Evolutionary conservation across 2,797 vertebrate species (phyloP).

Genomic region (Tragopan temminckii): DNA sequence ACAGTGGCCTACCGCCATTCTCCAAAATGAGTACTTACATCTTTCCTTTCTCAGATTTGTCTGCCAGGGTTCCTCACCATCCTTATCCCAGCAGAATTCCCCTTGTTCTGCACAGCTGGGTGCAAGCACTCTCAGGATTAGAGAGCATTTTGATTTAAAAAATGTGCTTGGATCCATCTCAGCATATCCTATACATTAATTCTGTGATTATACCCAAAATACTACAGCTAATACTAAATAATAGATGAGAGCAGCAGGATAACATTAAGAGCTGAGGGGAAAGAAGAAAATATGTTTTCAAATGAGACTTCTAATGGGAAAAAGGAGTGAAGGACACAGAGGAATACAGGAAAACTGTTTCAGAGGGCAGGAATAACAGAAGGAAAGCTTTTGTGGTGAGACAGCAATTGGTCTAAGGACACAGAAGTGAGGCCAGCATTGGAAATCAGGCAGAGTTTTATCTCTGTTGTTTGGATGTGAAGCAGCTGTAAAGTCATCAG

Average conservation of each 20-base stretch:
- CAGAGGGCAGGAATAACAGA: neutral
- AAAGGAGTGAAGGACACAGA: neutral
- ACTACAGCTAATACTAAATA: conserved; percentile 2
- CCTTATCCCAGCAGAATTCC: neutral
- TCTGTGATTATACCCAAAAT: neutral
- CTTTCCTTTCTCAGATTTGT: neutral
- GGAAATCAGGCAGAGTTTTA: neutral
- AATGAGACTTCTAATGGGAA: neutral
- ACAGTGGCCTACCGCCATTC: neutral
- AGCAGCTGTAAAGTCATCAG: neutral
- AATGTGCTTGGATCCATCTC: neutral
- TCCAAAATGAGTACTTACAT: neutral
- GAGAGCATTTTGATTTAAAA: neutral
- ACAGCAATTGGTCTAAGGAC: neutral
- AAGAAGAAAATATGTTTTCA: neutral
- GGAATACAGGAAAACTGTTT: neutral
- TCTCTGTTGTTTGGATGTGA: neutral
- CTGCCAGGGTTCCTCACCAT: neutral
- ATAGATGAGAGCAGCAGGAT: neutral
- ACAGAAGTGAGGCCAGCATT: neutral
- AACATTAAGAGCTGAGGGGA: neutral
- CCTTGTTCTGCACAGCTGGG: neutral
- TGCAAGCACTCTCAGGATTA: neutral
- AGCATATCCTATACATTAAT: neutral
- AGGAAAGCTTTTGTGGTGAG: neutral